Evolutionary conservation across 2,113 vertebrate species (phyloP).

Genomic region (Nanorana parkeri): DNA sequence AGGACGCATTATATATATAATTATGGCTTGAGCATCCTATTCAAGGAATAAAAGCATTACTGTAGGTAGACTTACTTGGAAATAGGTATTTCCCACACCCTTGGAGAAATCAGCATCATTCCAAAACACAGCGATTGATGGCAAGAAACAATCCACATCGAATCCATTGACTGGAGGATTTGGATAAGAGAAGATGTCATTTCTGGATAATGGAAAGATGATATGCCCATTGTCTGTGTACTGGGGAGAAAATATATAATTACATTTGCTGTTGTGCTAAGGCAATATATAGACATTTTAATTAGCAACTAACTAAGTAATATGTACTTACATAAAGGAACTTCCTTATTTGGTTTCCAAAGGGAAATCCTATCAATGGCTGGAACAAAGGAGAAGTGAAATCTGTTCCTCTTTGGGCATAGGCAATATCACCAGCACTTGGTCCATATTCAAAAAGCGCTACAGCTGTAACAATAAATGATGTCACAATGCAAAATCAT

Average conservation of each 20-base stretch:
- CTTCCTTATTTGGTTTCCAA: slow-evolving; percentile 67
- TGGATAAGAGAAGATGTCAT: slow-evolving; percentile 59
- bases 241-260: slow-evolving; percentile 61
- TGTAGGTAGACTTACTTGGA: slow-evolving; percentile 66
- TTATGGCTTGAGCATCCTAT: background rate
- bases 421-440: slow-evolving; percentile 54
- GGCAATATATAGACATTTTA: background rate
- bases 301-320: background rate
- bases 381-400: slow-evolving; percentile 72
- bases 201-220: slow-evolving; percentile 71
- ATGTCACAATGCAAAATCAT: background rate
- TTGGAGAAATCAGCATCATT: slow-evolving; percentile 76
- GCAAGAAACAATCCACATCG: slow-evolving; percentile 44
- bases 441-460: slow-evolving; percentile 65
- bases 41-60: background rate
- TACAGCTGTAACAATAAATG: slow-evolving; percentile 58
- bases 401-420: slow-evolving; percentile 60
- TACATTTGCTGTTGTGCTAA: background rate
- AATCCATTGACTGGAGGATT: slow-evolving; percentile 66
- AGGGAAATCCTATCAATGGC: slow-evolving; percentile 68
- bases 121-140: slow-evolving; percentile 77
- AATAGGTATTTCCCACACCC: slow-evolving; percentile 68
- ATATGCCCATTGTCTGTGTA: slow-evolving; percentile 81
- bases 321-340: slow-evolving; percentile 71
- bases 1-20: background rate